phyloP scores from a whole-genome alignment of 2,888 invertebrate genomes.

The Pteria penguin region DNA sequence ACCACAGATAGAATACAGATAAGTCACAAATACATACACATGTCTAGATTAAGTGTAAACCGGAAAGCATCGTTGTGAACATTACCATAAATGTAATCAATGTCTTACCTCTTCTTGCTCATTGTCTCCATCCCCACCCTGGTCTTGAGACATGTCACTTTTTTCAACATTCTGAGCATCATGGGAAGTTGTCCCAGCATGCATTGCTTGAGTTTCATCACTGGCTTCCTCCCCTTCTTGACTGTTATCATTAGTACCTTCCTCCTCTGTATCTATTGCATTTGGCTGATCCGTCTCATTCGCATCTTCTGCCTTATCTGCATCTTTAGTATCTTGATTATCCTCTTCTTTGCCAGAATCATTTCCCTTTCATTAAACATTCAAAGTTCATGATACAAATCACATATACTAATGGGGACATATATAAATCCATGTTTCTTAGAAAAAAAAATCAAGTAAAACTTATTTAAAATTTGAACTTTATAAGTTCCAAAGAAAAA shows the following conservation, averaged over 20 bases:
- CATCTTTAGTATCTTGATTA: constrained; percentile 14
- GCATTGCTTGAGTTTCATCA: constrained; percentile 60
- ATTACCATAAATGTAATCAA: too few species aligned
- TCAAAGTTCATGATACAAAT: too few species aligned
- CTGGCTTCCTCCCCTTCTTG: constrained; percentile 57
- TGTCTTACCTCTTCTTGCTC: constrained; percentile 70
- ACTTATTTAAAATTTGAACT: too few species aligned
- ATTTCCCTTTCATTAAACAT: neutral
- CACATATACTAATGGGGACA: too few species aligned
- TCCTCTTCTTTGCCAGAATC: constrained; percentile 26
- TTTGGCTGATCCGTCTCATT: neutral
- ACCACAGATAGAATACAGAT: too few species aligned
- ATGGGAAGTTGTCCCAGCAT: constrained; percentile 67
- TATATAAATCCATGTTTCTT: too few species aligned
- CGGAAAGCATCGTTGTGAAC: too few species aligned
- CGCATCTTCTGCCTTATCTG: constrained; percentile 5
- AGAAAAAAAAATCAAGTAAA: too few species aligned
- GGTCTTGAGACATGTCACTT: constrained; percentile 66
- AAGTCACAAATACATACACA: neutral
- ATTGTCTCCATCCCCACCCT: constrained; percentile 64
- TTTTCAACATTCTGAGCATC: constrained; percentile 63
- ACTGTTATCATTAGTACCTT: constrained; percentile 78
- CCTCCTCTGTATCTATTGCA: neutral
- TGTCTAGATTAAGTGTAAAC: neutral
- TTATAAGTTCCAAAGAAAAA: too few species aligned